Percentiles rank a stretch among this genome's conserved stretches.
Conservation (phyloP, 2,888 invertebrate genomes). For the Morpho helenor region DNA sequence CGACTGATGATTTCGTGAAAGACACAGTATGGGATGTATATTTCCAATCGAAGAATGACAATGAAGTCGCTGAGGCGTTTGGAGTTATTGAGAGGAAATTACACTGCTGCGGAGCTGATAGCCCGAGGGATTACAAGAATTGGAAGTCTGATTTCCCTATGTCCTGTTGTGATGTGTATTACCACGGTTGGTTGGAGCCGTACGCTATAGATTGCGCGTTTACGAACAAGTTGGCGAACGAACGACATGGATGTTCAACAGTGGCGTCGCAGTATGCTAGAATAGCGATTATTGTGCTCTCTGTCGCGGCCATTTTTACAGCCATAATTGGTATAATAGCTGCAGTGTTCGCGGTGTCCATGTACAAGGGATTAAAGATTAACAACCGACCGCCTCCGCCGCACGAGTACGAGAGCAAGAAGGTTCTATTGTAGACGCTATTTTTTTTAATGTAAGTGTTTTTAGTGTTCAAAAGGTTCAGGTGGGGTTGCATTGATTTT, state of each 20-base stretch:
- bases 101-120: constrained; percentile 65
- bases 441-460: constrained; percentile 3
- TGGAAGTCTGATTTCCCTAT: constrained; percentile 57
- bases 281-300: constrained; percentile 51
- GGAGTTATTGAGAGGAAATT: constrained; percentile 55
- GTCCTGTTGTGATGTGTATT: constrained; percentile 66
- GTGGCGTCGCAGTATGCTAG: constrained; percentile 59
- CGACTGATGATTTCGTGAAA: constrained; percentile 57
- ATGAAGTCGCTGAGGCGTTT: constrained; percentile 43
- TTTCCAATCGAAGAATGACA: constrained; percentile 50
- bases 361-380: constrained; percentile 44
- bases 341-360: constrained; percentile 41
- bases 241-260: constrained; percentile 59
- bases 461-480: constrained; percentile 3
- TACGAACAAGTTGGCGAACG: constrained; percentile 64
- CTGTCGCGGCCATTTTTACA: constrained; percentile 48
- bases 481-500: constrained; percentile 3
- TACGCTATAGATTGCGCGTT: constrained; percentile 60
- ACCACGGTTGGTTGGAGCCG: constrained; percentile 55
- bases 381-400: constrained; percentile 43
- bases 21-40: constrained; percentile 67
- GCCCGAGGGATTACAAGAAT: constrained; percentile 63
- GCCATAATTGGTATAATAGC: constrained; percentile 51
- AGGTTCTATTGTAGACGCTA: constrained; percentile 45
- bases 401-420: constrained; percentile 61